phyloP scores from a whole-genome alignment of 2,797 vertebrate genomes.

The Diplodus sargus region DNA sequence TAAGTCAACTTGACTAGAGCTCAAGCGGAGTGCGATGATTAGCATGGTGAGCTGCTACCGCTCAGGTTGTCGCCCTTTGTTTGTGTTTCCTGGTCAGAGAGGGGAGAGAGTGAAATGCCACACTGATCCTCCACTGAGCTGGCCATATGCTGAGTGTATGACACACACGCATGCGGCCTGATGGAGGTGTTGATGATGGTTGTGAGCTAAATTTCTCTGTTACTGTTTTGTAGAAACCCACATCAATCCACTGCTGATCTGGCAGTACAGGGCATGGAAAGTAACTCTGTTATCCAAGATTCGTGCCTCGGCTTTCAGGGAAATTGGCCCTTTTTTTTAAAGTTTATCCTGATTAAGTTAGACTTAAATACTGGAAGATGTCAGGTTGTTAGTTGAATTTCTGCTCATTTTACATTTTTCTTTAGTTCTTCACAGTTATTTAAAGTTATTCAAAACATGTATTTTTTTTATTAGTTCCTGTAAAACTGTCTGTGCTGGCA shows the following conservation, averaged over 20 bases:
- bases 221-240: conserved; percentile 7
- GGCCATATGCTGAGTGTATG: conserved; percentile 48
- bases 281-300: not conserved
- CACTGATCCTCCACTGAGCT: conserved; percentile 47
- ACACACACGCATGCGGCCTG: not conserved
- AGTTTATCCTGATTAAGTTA: not conserved
- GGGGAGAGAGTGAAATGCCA: conserved; percentile 50
- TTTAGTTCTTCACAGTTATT: not conserved
- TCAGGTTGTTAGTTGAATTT: not conserved
- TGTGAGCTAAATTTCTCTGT: conserved; percentile 23
- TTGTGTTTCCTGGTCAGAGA: conserved; percentile 44
- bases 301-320: not conserved
- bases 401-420: not conserved
- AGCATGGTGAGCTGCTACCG: conserved; percentile 8
- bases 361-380: not conserved
- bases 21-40: conserved; percentile 12
- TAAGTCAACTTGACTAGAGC: not conserved
- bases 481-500: not conserved
- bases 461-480: not conserved
- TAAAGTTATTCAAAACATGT: not conserved
- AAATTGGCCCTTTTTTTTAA: not conserved
- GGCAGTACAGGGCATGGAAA: not conserved
- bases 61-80: conserved; percentile 12
- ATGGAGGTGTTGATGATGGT: conserved; percentile 20
- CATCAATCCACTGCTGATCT: conserved; percentile 3